A percentile compares a stretch with the other conserved stretches of the same genome.
These are phyloP conservation scores for Glareola pratincola DNA, from an alignment of 2,113 vertebrate species.

Conservation along the genomic window DNA sequence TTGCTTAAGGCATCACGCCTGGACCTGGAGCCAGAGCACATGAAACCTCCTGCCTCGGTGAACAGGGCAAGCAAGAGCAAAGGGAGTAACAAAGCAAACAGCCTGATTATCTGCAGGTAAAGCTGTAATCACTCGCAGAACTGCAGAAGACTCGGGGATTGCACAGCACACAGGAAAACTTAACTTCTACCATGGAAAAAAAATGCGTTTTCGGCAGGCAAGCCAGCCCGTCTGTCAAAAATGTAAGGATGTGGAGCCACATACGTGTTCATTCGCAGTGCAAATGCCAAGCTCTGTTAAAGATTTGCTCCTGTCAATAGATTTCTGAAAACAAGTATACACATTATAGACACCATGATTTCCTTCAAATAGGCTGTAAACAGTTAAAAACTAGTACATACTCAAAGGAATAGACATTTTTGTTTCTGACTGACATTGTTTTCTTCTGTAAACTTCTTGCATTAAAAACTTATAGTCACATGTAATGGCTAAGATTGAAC, in stretches of 20 bases:
- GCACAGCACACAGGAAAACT: not conserved
- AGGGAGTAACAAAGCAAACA: not conserved
- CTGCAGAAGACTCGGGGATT: not conserved
- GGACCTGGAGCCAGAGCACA: fast-evolving
- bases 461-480: not conserved
- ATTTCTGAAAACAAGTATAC: not conserved
- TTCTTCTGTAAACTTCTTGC: not conserved
- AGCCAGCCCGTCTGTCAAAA: not conserved
- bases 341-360: not conserved
- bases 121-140: not conserved
- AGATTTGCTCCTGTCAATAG: not conserved
- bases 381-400: not conserved
- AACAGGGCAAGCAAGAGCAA: not conserved
- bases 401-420: not conserved
- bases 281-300: not conserved
- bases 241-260: not conserved
- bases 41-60: not conserved
- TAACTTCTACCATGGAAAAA: not conserved
- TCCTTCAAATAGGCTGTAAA: not conserved
- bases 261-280: not conserved
- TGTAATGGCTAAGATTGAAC: not conserved
- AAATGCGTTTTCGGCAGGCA: not conserved
- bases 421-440: not conserved
- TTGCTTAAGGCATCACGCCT: not conserved
- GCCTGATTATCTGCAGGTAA: not conserved